These are phyloP conservation scores for Danio albolineatus DNA, from an alignment of 2,797 vertebrate species.

Conservation along the genomic window DNA sequence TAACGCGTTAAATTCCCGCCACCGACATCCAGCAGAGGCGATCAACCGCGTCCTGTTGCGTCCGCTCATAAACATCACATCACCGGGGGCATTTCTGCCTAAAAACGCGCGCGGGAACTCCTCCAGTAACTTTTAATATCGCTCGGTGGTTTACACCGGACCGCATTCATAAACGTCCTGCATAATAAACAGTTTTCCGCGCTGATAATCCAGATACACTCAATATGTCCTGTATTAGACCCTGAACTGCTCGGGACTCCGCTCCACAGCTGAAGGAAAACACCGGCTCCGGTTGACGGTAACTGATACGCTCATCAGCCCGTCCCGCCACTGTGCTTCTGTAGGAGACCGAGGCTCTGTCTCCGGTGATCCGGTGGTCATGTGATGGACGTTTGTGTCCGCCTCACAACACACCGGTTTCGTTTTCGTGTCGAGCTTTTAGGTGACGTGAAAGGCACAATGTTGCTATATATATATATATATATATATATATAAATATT, in stretches of 20 bases:
- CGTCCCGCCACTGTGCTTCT: slow-evolving; percentile 1
- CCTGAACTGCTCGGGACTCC: not conserved
- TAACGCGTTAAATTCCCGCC: not conserved
- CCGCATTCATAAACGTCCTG: not conserved
- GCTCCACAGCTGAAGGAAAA: too few species aligned
- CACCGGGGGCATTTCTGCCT: not conserved
- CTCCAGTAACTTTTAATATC: not conserved
- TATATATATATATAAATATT: too few species aligned
- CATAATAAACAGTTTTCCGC: not conserved
- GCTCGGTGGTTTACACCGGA: not conserved
- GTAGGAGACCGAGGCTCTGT: slow-evolving; percentile 1
- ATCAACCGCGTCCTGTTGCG: slow-evolving; percentile 20
- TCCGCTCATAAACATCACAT: not conserved
- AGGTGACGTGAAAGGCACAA: not conserved
- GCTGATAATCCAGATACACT: not conserved
- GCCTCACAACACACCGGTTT: not conserved
- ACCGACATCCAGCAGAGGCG: not conserved
- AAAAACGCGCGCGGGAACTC: not conserved
- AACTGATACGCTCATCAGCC: not conserved
- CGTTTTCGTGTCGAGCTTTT: not conserved
- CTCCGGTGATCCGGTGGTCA: not conserved
- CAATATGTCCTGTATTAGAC: not conserved
- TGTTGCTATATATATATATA: too few species aligned
- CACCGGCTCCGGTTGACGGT: too few species aligned
- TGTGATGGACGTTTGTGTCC: slow-evolving; percentile 10